phyloP scores from a whole-genome alignment of 2,888 invertebrate species.

The Parnassius mnemosyne region DNA sequence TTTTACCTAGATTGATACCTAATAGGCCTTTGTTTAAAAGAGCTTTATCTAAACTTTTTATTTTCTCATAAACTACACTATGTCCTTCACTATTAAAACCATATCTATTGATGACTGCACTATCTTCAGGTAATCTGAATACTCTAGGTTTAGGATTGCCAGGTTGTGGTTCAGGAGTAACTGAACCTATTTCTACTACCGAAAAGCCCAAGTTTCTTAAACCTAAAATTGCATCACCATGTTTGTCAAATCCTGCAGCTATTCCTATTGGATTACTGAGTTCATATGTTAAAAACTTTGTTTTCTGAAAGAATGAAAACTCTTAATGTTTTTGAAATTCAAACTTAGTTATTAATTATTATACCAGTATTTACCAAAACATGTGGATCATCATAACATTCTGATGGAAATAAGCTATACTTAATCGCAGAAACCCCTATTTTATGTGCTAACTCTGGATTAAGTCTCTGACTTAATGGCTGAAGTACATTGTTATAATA shows the following conservation, averaged over 20 bases:
- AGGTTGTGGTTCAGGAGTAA: constrained; percentile 95
- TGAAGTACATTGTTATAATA: constrained; percentile 88
- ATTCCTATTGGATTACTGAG: constrained; percentile 97
- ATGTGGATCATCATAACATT: constrained; percentile 81
- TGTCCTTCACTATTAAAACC: constrained; percentile 97
- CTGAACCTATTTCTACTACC: constrained; percentile 97
- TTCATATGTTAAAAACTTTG: constrained; percentile 84
- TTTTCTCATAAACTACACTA: constrained; percentile 84
- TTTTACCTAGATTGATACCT: constrained; percentile 98
- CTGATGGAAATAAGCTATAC: constrained; percentile 85
- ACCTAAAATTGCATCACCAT: constrained; percentile 93
- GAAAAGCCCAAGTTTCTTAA: constrained; percentile 94
- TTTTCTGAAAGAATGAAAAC: constrained; percentile 74
- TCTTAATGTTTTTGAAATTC: constrained; percentile 1
- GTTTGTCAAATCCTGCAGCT: constrained; percentile 99
- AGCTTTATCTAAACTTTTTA: constrained; percentile 78
- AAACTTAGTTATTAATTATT: constrained; percentile 10
- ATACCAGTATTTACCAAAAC: constrained; percentile 78
- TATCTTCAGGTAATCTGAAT: constrained; percentile 91
- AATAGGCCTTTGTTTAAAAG: constrained; percentile 82
- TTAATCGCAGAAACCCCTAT: constrained; percentile 88
- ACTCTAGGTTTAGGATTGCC: constrained; percentile 97
- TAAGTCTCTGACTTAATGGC: constrained; percentile 85
- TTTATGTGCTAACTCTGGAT: constrained; percentile 92
- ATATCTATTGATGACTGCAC: constrained; percentile 94